A percentile compares a stretch with the other conserved stretches of the same genome.
These are phyloP conservation scores for Argyrosomus regius DNA, from an alignment of 2,797 vertebrate species.

Conservation along the genomic window DNA sequence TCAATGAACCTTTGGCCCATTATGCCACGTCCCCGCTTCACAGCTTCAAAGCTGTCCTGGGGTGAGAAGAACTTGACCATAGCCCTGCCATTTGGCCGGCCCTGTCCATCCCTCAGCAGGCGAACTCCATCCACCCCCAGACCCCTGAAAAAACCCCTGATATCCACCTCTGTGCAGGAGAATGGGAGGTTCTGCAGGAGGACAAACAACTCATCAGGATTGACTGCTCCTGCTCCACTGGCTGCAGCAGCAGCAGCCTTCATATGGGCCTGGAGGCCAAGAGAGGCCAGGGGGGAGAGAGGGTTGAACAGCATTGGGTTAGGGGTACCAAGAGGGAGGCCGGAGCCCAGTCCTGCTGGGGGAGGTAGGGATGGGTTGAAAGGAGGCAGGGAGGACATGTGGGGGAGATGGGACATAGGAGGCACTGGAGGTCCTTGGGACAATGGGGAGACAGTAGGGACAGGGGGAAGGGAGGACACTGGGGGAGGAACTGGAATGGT, in stretches of 20 bases:
- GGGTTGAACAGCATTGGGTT: constrained; percentile 95
- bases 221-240: constrained; percentile 70
- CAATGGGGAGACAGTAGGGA: constrained; percentile 91
- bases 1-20: constrained; percentile 98
- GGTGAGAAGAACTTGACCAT: constrained; percentile 95
- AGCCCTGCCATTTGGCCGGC: constrained; percentile 93
- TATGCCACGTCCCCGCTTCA: constrained; percentile 94
- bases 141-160: constrained; percentile 96
- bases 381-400: constrained; percentile 93
- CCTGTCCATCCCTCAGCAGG: constrained; percentile 92
- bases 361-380: constrained; percentile 93
- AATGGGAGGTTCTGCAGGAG: constrained; percentile 96
- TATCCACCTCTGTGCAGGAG: constrained; percentile 91
- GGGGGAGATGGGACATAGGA: constrained; percentile 92
- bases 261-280: constrained; percentile 92
- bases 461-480: constrained; percentile 91
- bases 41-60: constrained; percentile 96
- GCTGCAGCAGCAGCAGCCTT: constrained; percentile 88
- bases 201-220: constrained; percentile 93
- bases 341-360: constrained; percentile 90
- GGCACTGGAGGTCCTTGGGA: constrained; percentile 93
- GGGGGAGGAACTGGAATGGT: constrained; percentile 94
- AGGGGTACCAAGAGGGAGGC: constrained; percentile 90
- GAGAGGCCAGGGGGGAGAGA: constrained; percentile 88
- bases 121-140: constrained; percentile 92